Percentiles rank a stretch among this genome's conserved stretches.
Evolutionary conservation across 2,113 vertebrate genomes (phyloP).

Genomic region (Catharus bicknelli): DNA sequence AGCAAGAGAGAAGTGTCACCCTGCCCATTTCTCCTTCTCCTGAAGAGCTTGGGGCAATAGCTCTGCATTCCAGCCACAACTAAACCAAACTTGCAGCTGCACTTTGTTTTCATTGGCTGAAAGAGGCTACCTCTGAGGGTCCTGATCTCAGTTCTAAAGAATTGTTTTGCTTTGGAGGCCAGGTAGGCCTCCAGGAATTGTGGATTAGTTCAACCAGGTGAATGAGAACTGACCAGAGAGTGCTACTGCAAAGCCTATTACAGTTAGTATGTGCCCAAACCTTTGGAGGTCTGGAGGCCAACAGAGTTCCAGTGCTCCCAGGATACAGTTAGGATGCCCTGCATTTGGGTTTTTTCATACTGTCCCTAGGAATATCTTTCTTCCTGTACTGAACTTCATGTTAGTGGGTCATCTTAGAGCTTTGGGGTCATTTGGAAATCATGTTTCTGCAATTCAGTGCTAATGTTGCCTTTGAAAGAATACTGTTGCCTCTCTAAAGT

Average conservation of each 20-base stretch:
- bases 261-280: background rate
- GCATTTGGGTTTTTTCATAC: background rate
- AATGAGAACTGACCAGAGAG: background rate
- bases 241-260: background rate
- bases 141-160: background rate
- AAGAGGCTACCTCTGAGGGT: background rate
- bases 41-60: background rate
- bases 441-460: background rate
- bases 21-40: background rate
- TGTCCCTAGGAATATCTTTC: background rate
- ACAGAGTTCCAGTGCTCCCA: background rate
- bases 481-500: background rate
- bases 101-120: conserved; percentile 17
- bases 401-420: background rate
- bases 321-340: background rate
- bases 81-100: background rate
- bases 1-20: background rate
- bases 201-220: background rate
- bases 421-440: background rate
- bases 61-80: background rate
- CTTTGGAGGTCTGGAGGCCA: background rate
- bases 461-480: background rate
- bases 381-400: background rate
- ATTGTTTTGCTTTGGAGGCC: background rate
- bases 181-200: background rate